These are phyloP conservation scores for Neofelis nebulosa DNA, from an alignment of 2,113 vertebrate genomes.

Conservation along the genomic window DNA sequence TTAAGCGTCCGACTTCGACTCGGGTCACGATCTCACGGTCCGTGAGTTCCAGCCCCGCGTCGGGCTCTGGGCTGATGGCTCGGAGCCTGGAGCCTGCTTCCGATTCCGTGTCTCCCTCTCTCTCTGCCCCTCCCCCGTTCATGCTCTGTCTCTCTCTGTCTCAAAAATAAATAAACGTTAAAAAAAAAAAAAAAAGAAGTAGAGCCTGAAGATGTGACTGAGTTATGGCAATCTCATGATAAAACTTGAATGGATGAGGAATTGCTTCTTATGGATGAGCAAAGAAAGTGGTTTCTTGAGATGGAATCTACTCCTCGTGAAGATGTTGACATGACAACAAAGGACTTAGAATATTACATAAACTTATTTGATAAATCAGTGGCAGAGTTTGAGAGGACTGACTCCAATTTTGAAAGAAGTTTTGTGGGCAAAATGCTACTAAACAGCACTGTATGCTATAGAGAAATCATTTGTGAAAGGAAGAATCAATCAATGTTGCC, in stretches of 20 bases:
- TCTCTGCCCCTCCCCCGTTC: too few species aligned
- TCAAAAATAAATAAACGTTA: too few species aligned
- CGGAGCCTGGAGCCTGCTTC: too few species aligned
- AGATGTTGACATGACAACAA: not conserved
- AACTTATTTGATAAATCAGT: not conserved
- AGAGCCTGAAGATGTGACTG: not conserved
- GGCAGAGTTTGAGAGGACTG: not conserved
- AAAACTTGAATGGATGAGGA: not conserved
- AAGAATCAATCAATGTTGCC: too few species aligned
- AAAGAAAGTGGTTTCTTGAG: not conserved
- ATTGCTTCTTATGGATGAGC: not conserved
- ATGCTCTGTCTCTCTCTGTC: too few species aligned
- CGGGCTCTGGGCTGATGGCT: too few species aligned
- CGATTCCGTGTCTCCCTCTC: too few species aligned
- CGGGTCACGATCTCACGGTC: too few species aligned
- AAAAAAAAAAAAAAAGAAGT: not conserved
- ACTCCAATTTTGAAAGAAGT: not conserved
- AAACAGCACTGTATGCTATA: not conserved
- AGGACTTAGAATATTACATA: not conserved
- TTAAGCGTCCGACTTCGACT: too few species aligned
- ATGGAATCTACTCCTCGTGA: not conserved
- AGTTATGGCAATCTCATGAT: not conserved
- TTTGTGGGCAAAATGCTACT: not conserved
- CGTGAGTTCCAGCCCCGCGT: too few species aligned
- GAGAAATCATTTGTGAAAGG: too few species aligned